Base-by-base conservation (phyloP, 2,113 vertebrate species). In the Leptocoma aspasia region DNA sequence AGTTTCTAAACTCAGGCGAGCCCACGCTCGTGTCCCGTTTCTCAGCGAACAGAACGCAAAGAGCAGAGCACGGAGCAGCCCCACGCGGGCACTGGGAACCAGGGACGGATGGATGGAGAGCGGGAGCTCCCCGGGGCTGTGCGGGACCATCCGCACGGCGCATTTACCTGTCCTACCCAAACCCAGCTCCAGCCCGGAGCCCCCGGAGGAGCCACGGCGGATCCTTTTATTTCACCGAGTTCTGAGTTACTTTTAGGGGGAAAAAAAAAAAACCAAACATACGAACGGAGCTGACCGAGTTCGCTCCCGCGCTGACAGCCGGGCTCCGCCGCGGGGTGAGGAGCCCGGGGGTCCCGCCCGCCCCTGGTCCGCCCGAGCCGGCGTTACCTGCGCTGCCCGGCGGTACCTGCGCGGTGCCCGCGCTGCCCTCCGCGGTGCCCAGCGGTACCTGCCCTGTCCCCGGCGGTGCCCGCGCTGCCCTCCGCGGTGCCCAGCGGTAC, bases 11-110 rank as follows among this genome's bases (percentile, higher is more conserved):
- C 3, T 39, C 7, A 2, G 28, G 60, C 10, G 24, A 35, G 19
- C 6, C 23, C 35, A 15, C 8, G 15, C 69, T 49, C 1, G 22
- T 0, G 15, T 18, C 31, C 26, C 1, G 4, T 9, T 26, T 31
- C 41, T 13, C 27, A 2, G 8, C 2, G 73, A 41, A 1, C 15
- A 9, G 26, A 75, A n/a, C 17, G 57, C 37, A 7, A 60, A 30
- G 4, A 7, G 57, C 6, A 6, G 65, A 35, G 6, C 5, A 1
- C 21, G 7, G 23, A 66, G 84, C 47, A 10, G 70, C 13, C 21
- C 52, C 8, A 9, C 5, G 63, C 28, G 18, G 22, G 3, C 30
- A 15, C 39, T 3, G 39, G 16, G 61, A 20, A 37, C 6, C 11
- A 4, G 45, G 49, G 80, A 71, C 9, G 44, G 10, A 13, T 10